These are phyloP conservation scores for Acleris emargana DNA, from an alignment of 2,888 invertebrate species.

Conservation along the genomic window DNA sequence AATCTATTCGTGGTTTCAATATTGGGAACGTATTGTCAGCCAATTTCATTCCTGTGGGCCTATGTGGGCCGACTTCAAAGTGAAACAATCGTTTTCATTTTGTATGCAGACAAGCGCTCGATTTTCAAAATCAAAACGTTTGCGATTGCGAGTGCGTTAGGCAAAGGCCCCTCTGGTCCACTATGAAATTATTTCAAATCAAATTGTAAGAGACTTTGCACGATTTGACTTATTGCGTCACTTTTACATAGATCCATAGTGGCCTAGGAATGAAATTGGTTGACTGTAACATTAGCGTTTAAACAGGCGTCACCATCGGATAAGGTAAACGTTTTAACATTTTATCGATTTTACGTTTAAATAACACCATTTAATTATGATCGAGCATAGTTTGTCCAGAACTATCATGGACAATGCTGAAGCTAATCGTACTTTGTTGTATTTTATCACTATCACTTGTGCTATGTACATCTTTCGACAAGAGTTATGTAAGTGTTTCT, in stretches of 20 bases:
- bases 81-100: no score
- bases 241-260: neutral
- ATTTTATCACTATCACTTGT: neutral
- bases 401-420: constrained; percentile 4
- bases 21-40: no score
- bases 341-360: neutral
- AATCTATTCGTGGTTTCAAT: no score
- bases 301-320: constrained; percentile 7
- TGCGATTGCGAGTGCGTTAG: no score
- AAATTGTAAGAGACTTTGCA: no score
- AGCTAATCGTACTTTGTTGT: neutral
- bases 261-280: no score
- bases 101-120: no score
- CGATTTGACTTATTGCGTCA: neutral
- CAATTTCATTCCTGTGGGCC: no score
- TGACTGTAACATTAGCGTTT: neutral
- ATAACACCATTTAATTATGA: neutral
- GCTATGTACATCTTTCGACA: constrained; percentile 2
- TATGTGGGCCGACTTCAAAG: no score
- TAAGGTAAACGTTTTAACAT: constrained; percentile 3
- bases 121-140: no score
- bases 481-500: constrained; percentile 13
- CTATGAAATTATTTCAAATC: no score
- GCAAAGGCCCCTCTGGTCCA: no score
- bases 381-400: neutral